Evolutionary conservation across 92 coral and sea anemone species (phyloP), one percentile per base, ranked within the genome.

Genomic region (Palythoa heliodiscus): DNA sequence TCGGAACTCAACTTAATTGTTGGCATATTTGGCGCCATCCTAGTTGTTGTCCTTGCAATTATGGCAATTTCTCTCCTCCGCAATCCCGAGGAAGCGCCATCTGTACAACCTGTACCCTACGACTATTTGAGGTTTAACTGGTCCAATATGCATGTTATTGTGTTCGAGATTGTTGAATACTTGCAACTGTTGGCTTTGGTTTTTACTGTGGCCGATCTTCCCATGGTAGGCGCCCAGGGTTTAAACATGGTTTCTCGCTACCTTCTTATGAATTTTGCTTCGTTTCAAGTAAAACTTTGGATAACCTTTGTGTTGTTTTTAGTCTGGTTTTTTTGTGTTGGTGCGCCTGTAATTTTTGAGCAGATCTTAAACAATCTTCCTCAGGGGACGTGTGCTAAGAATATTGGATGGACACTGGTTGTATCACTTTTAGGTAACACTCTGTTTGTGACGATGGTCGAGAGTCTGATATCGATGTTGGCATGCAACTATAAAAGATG

Each of bases 61-160:
- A 93, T 96, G 89, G 94, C 90, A 11, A 61, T 87, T 25, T 68
- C 93, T 47, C 82, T 92, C 54, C 90, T 96, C 22, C 87, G 88
- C 52, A 75, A 91, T 53, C 86, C 86, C 16, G 95, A 87, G 15
- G 82, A 88, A 8, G 14, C 72, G 9, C 87, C 90, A 24, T 85
- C 94, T 16, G 86, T 95, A 19, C 66, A 92, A 70, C 98, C 99
- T 11, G 78, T 82, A 29, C 97, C 95, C 2, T 96, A 93, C 70
- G 98, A 96, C 78, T 96, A 96, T 82, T 87, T 96, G 48, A 95
- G 98, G 50, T 92, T 96, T 54, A 96, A 96, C 90, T 96, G 99
- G 99, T 87, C 98, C 54, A 96, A 96, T 82, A 87, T 93, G 17
- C 98, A 95, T 80, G 96, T 93, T 22, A 77, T 94, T 77, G 78